phyloP scores from a whole-genome alignment of 2,888 invertebrate species.

The Ctena decussata region DNA sequence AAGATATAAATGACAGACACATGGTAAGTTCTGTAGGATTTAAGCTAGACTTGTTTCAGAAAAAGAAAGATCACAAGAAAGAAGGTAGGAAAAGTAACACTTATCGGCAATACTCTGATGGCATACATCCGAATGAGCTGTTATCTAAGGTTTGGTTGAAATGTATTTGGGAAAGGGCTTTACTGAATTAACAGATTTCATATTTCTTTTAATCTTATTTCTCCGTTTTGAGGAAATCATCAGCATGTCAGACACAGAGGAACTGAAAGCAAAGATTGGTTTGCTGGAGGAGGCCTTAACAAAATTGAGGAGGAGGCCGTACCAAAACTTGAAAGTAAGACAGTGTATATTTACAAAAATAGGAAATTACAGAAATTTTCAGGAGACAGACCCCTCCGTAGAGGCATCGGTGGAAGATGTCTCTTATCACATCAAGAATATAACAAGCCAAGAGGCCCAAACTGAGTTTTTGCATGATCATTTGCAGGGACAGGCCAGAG shows the following conservation, averaged over 20 bases:
- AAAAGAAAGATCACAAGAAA: neutral
- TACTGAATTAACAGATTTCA: neutral
- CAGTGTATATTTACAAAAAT: constrained; percentile 18
- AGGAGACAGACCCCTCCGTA: constrained; percentile 1
- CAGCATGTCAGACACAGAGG: neutral
- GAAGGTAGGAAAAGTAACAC: neutral
- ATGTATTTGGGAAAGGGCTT: neutral
- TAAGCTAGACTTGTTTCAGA: neutral
- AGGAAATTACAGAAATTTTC: constrained; percentile 33
- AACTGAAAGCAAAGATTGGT: neutral
- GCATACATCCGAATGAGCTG: neutral
- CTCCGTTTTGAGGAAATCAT: neutral
- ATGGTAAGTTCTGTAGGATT: neutral
- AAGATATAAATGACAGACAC: neutral
- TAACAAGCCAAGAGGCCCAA: constrained; percentile 17
- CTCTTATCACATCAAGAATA: constrained; percentile 20
- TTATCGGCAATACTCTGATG: neutral
- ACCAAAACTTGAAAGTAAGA: neutral
- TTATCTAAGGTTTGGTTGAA: neutral
- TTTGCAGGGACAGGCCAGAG: constrained; percentile 24
- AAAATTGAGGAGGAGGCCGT: neutral
- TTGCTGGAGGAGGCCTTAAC: neutral
- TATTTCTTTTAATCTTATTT: neutral
- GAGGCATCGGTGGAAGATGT: constrained; percentile 32
- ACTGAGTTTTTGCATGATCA: constrained; percentile 25